Evolutionary conservation across 2,888 invertebrate species (phyloP), one percentile per base, ranked within the genome.

Genomic region (Hemaris fuciformis): DNA sequence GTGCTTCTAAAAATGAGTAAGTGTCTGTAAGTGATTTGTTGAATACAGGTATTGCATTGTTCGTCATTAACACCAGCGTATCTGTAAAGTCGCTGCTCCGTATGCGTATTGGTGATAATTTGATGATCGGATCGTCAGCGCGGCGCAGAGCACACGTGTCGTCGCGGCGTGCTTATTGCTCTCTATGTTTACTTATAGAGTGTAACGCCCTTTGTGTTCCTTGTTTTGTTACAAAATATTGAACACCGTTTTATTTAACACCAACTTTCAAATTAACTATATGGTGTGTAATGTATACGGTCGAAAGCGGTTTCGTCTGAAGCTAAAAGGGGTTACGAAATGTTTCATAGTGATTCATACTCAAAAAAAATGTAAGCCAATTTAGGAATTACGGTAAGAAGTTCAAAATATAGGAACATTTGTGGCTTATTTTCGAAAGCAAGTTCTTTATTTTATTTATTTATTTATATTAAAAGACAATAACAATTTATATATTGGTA

Each of bases 151-250:
- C 74, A 63, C 81, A 77, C 81, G 82, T 77, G 83, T 83, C 78
- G 66, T 56, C 70, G 66, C 70, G 74, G 68, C 74, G 75, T 69
- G 72, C 71, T 73, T 71, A 79, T 82, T 75, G 74, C 74, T 72
- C 75, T 73, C 74, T 66, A 66, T 91, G 86, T 91, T 89, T 89
- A 83, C 86, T 69, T 80, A 77, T 68, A 75, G 90, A 89, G 91
- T 86, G 91, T 90, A 91, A 90, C 83, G 91, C 89, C 87, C 91
- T 92, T 90, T 89, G 88, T 90, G 80, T 91, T 86, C 86, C 89
- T 87, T 90, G 90, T 91, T 90, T 89, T 91, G 91, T 91, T 88
- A 91, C 91, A 91, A 91, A 91, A 92, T 91, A 91, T 91, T 90
- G 89, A 89, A 89, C 89, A 89, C 91, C 87, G 91, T 91, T 91